Conservation (phyloP, 2,113 vertebrate genomes). For the Festucalex cinctus region DNA sequence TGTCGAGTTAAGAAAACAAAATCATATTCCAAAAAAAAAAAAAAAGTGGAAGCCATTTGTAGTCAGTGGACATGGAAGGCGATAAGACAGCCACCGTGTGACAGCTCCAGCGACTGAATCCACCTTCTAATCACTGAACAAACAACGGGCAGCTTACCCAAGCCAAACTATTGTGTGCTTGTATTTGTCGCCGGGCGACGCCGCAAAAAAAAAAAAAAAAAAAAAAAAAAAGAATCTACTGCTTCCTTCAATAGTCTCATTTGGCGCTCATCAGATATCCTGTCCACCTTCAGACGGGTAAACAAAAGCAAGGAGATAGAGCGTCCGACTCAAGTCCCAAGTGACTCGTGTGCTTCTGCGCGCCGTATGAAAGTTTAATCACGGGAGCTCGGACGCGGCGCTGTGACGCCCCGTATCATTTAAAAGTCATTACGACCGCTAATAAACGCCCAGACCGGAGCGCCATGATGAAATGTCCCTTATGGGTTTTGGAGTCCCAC, state of each 20-base stretch:
- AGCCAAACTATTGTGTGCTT: constrained; percentile 38
- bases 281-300: constrained; percentile 59
- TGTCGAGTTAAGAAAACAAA: constrained; percentile 8
- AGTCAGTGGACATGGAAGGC: constrained; percentile 25
- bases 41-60: constrained; percentile 23
- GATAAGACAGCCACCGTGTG: constrained; percentile 12
- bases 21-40: constrained; percentile 39
- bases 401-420: constrained; percentile 65
- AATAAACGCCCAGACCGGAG: constrained; percentile 39
- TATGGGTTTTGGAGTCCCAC: constrained; percentile 22
- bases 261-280: constrained; percentile 65
- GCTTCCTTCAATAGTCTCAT: constrained; percentile 55
- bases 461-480: constrained; percentile 45
- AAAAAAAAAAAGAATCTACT: constrained; percentile 52
- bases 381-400: constrained; percentile 58
- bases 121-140: constrained; percentile 53
- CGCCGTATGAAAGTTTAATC: constrained; percentile 69
- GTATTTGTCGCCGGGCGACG: constrained; percentile 44
- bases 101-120: constrained; percentile 38
- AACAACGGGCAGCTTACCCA: constrained; percentile 51
- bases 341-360: constrained; percentile 47
- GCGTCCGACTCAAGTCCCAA: constrained; percentile 49
- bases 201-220: constrained; percentile 50
- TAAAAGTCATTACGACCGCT: constrained; percentile 70
- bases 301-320: constrained; percentile 58